Conservation (phyloP, 2,797 vertebrate genomes). For the Myotis myotis region DNA sequence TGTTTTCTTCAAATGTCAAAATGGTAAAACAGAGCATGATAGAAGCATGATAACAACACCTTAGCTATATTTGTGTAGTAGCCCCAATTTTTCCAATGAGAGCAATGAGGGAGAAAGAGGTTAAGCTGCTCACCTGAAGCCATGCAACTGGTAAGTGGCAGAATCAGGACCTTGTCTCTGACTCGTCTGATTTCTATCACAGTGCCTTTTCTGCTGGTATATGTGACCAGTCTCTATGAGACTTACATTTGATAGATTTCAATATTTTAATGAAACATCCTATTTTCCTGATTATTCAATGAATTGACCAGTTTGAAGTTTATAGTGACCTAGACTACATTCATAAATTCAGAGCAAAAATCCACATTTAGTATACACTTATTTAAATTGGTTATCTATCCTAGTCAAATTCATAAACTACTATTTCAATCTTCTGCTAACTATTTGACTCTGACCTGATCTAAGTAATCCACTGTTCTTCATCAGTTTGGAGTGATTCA, state of each 20-base stretch:
- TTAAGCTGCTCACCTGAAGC: background rate
- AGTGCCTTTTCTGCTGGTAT: background rate
- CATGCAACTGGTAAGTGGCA: background rate
- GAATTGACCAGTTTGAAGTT: background rate
- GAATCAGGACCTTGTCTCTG: background rate
- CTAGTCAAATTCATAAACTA: background rate
- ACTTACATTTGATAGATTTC: conserved; percentile 15
- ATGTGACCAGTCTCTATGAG: background rate
- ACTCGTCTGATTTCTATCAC: background rate
- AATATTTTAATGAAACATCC: background rate
- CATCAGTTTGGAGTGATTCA: background rate
- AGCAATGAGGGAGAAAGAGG: background rate
- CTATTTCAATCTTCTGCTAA: background rate
- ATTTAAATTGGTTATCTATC: background rate
- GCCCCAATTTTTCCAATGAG: background rate
- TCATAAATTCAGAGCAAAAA: conserved; percentile 42
- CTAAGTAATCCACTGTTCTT: background rate
- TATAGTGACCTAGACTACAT: background rate
- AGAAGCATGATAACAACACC: background rate
- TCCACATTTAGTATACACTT: background rate
- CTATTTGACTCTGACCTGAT: background rate
- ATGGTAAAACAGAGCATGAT: background rate
- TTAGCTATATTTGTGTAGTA: background rate
- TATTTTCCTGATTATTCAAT: background rate
- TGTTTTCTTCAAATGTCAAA: background rate